Base-by-base conservation (phyloP, 2,113 vertebrate genomes). In the Aptenodytes forsteri region DNA sequence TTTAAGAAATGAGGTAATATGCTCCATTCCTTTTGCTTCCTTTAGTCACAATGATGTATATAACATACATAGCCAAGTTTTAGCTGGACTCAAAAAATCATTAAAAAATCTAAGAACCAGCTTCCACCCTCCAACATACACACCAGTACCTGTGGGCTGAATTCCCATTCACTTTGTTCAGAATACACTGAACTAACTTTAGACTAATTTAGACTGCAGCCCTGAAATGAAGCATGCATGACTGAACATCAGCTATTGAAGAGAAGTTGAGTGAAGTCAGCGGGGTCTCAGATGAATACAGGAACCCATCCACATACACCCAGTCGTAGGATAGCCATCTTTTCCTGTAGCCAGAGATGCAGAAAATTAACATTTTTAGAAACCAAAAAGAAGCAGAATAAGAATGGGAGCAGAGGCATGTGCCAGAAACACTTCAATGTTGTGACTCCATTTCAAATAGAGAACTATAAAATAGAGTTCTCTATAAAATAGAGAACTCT, bases 1-100 rank as follows among this genome's bases (percentile, higher is more conserved):
- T 94, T 79, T 79, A 64, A 79, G 65, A 82, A 92, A 87, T 85
- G 61, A 94, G 56, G 72, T 91, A 92, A 95, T 23, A n/a, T 22
- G 23, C 38, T 89, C 78, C 52, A 49, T 82, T 93, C 26, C 38
- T 36, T 89, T 93, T 79, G 47, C 62, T 83, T 91, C 66, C 30
- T 69, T 75, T 36, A 77, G 36, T 70, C 40, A 61, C 44, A 73
- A 26, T 86, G 40, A 92, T 77, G 42, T 40, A 52, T 72, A 27
- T 75, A 95, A 87, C 42, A 71, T 17, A 58, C 10, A 15, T 2
- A 61, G 16, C 12, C 3, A 21, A 36, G 80, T 88, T 79, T 79
- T 73, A 75, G 44, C 25, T 61, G 16, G 25, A 64, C 20, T 87
- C 16, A 82, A 81, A 81, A 89, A 79, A 50, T 61, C 3, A 71